Conservation (phyloP, 2,797 vertebrate species). For the Hydrolagus colliei region DNA sequence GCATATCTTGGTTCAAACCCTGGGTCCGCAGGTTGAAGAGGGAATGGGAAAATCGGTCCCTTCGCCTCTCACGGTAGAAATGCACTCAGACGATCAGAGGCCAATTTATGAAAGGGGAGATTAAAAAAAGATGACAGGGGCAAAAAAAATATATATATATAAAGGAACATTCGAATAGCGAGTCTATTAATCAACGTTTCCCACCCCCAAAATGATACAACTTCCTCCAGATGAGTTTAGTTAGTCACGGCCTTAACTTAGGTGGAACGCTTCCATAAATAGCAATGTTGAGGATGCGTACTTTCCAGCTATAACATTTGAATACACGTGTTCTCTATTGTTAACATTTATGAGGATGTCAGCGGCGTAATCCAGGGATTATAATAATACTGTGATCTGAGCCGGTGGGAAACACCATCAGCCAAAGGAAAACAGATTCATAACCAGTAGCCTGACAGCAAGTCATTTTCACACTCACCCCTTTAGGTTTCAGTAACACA, state of each 20-base stretch:
- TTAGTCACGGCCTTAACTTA: neutral
- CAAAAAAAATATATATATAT: neutral
- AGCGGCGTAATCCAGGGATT: neutral
- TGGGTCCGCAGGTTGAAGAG: neutral
- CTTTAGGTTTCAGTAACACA: neutral
- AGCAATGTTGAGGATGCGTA: neutral
- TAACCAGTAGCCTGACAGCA: neutral
- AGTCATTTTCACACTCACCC: neutral
- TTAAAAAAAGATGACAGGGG: neutral
- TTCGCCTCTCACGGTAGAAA: neutral
- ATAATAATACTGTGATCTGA: neutral
- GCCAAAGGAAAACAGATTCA: neutral
- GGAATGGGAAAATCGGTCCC: neutral
- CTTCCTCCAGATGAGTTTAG: neutral
- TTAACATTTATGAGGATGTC: slow-evolving; percentile 8
- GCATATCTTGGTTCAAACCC: neutral
- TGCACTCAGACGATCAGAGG: too few species aligned
- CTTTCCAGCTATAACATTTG: neutral
- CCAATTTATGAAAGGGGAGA: neutral
- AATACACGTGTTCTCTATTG: neutral
- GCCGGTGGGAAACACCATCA: neutral
- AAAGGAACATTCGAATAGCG: neutral
- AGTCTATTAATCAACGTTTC: neutral
- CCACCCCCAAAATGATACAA: too few species aligned
- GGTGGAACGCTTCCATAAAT: neutral